Evolutionary conservation across 2,888 invertebrate genomes (phyloP), one percentile per base, ranked within the genome.

Genomic region (Drosophila pseudotakahashii): DNA sequence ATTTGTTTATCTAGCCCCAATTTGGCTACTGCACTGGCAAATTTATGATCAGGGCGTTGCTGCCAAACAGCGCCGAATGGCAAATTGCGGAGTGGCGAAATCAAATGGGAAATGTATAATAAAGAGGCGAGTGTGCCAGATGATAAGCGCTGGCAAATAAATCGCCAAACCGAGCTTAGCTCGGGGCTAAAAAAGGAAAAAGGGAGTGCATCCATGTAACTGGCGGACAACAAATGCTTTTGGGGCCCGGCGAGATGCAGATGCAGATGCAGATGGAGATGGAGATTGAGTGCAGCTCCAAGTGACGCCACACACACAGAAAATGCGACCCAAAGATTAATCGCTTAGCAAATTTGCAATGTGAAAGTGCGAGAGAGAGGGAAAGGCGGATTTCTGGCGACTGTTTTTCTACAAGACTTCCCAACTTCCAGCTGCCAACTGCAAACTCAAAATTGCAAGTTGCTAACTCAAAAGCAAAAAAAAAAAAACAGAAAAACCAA

Each of bases 221-320:
- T 47, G 54, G 54, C 52, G 42, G 34, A 68, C 50, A 45, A 51
- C 50, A 58, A 57, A 68, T 68, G 45, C 6, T 19, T 34, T 48
- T 19, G 34, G 34, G 39, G 73, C 67, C 64, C 52, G 64, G 52
- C 66, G 57, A 72, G 64, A 69, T 26, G 26, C 5, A 26, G 26
- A 26, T 26, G 26, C 2, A 26, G 26, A 26, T 26, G 26, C 5
- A 26, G 26, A 26, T 26, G 26, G 5, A 26, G 26, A 26, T 68
- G 77, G 77, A 84, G 81, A 87, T 84, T 78, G 84, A 81, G 74
- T 81, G 87, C 87, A 83, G 70, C 75, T 69, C 67, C 77, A 75
- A 75, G 67, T 79, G 79, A 77, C 53, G 72, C 50, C 60, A 60
- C 63, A 39, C 74, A 39, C 74, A 79, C 44, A 9, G 41, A 14